Evolutionary conservation across 2,113 vertebrate genomes (phyloP).

Genomic region (Ceyx margarethae): DNA sequence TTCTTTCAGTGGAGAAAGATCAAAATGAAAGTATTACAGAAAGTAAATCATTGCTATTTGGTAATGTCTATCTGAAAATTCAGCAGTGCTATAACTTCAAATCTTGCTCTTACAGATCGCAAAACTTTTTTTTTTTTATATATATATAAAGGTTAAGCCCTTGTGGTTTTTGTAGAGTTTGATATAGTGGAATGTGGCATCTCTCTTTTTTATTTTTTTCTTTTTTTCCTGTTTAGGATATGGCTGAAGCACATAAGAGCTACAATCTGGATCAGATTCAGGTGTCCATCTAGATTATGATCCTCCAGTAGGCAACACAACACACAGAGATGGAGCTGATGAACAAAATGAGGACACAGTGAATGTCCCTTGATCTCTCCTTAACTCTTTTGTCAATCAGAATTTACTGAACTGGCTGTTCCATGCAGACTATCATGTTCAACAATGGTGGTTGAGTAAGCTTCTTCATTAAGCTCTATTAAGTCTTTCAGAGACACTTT

Average conservation of each 20-base stretch:
- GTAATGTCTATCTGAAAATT: not conserved
- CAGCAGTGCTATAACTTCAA: not conserved
- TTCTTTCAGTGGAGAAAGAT: not conserved
- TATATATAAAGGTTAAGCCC: not conserved
- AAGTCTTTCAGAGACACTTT: not conserved
- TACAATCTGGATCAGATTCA: not conserved
- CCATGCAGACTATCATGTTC: not conserved
- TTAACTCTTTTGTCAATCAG: not conserved
- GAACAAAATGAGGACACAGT: not conserved
- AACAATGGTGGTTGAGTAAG: not conserved
- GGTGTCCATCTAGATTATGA: not conserved
- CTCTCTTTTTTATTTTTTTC: fast-evolving
- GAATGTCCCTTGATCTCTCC: not conserved
- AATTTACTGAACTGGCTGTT: not conserved
- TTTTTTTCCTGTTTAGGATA: not conserved
- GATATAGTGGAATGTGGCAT: not conserved
- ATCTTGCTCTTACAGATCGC: not conserved
- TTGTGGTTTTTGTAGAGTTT: not conserved
- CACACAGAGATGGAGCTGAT: not conserved
- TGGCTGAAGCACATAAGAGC: fast-evolving
- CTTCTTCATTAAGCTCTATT: not conserved
- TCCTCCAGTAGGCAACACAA: not conserved
- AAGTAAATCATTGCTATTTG: not conserved
- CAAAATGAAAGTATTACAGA: not conserved
- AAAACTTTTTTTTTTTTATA: not conserved